Conservation (phyloP, 2,888 invertebrate species). For the Leptopilina drosophilae region DNA sequence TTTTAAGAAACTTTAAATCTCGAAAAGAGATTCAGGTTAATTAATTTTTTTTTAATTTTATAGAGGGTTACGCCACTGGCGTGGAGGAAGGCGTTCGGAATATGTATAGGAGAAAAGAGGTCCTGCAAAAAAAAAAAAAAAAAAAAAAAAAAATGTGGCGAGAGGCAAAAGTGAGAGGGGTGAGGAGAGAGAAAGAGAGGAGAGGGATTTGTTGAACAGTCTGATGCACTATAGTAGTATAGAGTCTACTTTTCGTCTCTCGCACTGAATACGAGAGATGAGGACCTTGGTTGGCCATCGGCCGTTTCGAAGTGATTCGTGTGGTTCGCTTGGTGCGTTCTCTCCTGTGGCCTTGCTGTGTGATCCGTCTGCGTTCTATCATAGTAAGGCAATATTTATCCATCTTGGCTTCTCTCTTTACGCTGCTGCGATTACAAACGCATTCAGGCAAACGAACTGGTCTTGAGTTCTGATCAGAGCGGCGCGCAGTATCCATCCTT, state of each 20-base stretch:
- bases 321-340: constrained; percentile 48
- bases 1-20: constrained; percentile 14
- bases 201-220: constrained; percentile 49
- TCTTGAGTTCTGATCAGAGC: constrained; percentile 20
- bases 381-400: constrained; percentile 29
- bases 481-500: constrained; percentile 3
- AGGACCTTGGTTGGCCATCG: constrained; percentile 43
- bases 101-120: constrained; percentile 45
- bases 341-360: constrained; percentile 40
- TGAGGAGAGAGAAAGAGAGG: constrained; percentile 49
- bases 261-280: constrained; percentile 44
- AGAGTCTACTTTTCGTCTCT: constrained; percentile 55
- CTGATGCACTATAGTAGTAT: constrained; percentile 34
- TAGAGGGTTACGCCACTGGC: constrained; percentile 43
- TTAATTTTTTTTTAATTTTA: constrained; percentile 29
- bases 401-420: constrained; percentile 32
- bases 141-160: constrained; percentile 40
- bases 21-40: constrained; percentile 4
- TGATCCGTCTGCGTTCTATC: constrained; percentile 55
- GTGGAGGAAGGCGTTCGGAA: constrained; percentile 41
- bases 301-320: constrained; percentile 50
- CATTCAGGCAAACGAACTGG: constrained; percentile 40
- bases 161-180: constrained; percentile 53
- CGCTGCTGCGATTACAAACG: constrained; percentile 37
- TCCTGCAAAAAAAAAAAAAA: constrained; percentile 48